Percentiles rank a stretch among this genome's conserved stretches.
Conservation (phyloP, 2,113 vertebrate genomes). For the Periophthalmodon schlosseri region DNA sequence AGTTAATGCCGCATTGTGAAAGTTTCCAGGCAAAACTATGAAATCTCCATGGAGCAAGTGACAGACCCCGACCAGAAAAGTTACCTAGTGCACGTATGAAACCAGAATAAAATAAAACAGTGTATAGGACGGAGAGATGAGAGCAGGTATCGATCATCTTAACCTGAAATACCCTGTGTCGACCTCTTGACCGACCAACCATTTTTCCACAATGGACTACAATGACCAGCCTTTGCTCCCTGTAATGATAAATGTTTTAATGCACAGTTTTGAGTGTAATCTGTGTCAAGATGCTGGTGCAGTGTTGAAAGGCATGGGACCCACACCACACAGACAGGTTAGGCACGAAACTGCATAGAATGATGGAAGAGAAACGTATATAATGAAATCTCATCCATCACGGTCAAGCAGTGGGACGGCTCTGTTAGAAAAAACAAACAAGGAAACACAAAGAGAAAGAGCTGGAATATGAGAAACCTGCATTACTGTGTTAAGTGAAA, state of each 20-base stretch:
- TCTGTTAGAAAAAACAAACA: constrained; percentile 7
- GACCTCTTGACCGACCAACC: too few species aligned
- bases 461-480: not conserved
- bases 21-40: too few species aligned
- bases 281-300: not conserved
- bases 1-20: too few species aligned
- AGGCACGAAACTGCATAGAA: not conserved
- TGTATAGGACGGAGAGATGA: too few species aligned
- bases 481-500: not conserved
- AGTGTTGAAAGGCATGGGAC: constrained; percentile 14
- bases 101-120: too few species aligned
- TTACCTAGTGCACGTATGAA: too few species aligned
- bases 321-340: constrained; percentile 11
- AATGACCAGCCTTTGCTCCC: not conserved
- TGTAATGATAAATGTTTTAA: not conserved
- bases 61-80: too few species aligned
- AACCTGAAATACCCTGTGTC: too few species aligned
- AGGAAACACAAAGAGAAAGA: constrained; percentile 7
- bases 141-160: too few species aligned
- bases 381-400: constrained; percentile 19
- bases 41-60: not conserved
- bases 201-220: too few species aligned
- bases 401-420: not conserved
- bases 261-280: not conserved
- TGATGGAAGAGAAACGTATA: not conserved